A percentile compares a stretch with the other conserved stretches of the same genome.
These are phyloP conservation scores for Chrysoperla carnea DNA, from an alignment of 1,140 invertebrate species.

Conservation along the genomic window DNA sequence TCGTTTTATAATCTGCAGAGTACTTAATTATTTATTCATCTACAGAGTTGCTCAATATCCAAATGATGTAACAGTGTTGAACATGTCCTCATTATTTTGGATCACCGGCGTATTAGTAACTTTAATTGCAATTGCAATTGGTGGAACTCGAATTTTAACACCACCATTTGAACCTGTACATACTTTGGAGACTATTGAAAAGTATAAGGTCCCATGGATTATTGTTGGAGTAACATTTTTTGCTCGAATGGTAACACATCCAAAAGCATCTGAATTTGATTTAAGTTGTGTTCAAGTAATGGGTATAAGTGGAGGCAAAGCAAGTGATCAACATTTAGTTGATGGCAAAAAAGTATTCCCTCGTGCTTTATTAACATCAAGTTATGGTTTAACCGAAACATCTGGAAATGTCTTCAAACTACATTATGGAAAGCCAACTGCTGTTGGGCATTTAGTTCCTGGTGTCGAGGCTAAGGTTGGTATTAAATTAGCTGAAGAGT, in stretches of 20 bases:
- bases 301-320: conserved; percentile 19
- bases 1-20: not conserved
- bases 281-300: conserved; percentile 20
- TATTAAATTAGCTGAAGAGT: conserved; percentile 1
- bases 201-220: conserved; percentile 21
- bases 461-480: conserved; percentile 23
- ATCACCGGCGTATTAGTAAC: conserved; percentile 10
- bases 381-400: conserved; percentile 25
- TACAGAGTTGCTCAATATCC: too few relatives aligned
- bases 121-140: conserved; percentile 10
- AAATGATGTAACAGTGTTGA: conserved; percentile 1
- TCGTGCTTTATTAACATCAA: conserved; percentile 18
- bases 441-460: conserved; percentile 17
- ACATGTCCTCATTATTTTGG: conserved; percentile 14
- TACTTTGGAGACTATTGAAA: conserved; percentile 20
- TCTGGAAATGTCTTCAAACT: conserved; percentile 9
- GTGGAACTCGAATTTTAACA: conserved; percentile 16
- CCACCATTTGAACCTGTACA: conserved; percentile 17
- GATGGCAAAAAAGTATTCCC: conserved; percentile 17
- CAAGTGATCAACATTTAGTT: conserved; percentile 14
- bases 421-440: conserved; percentile 13
- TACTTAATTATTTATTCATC: not conserved
- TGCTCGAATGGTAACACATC: conserved; percentile 17
- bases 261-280: conserved; percentile 15
- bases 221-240: conserved; percentile 18